Evolutionary conservation across 2,797 vertebrate species (phyloP).

Genomic region (Anabas testudineus): DNA sequence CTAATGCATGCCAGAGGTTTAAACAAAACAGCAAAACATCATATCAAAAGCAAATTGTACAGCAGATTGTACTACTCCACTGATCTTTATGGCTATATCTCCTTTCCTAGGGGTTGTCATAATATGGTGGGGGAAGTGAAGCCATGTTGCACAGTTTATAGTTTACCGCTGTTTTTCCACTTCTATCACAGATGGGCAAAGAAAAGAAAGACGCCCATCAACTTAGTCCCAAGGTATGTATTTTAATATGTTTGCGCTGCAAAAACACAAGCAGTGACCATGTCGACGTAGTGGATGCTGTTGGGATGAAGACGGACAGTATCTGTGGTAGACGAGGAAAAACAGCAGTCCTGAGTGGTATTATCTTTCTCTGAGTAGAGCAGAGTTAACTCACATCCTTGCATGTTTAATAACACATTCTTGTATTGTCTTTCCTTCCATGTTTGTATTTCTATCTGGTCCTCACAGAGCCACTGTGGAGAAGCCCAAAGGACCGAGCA

Average conservation of each 20-base stretch:
- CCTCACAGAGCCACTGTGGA: conserved; percentile 90
- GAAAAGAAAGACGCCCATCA: conserved; percentile 91
- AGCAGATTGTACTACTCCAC: conserved; percentile 38
- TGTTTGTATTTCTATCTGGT: conserved; percentile 70
- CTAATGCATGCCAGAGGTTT: conserved; percentile 54
- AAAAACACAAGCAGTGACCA: conserved; percentile 79
- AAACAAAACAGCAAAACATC: conserved; percentile 30
- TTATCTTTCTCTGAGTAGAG: conserved; percentile 74
- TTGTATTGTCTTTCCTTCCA: conserved; percentile 39
- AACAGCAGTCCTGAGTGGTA: conserved; percentile 83
- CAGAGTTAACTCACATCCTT: conserved; percentile 50
- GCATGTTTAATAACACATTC: conserved; percentile 51
- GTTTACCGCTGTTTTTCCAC: conserved; percentile 91
- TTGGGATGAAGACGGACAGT: conserved; percentile 80
- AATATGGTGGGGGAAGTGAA: conserved; percentile 67
- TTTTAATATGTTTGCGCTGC: conserved; percentile 82
- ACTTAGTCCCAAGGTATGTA: conserved; percentile 90
- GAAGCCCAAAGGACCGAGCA: conserved; percentile 94
- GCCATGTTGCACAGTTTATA: conserved; percentile 80
- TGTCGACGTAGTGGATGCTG: conserved; percentile 77
- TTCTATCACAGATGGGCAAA: conserved; percentile 92
- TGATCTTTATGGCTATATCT: conserved; percentile 53
- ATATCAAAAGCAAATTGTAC: too few relatives aligned
- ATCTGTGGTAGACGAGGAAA: conserved; percentile 90
- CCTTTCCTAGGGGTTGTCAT: conserved; percentile 59